Percentiles rank a stretch among this genome's conserved stretches.
Evolutionary conservation across 2,113 vertebrate genomes (phyloP).

Genomic region (Zapus hudsonius): DNA sequence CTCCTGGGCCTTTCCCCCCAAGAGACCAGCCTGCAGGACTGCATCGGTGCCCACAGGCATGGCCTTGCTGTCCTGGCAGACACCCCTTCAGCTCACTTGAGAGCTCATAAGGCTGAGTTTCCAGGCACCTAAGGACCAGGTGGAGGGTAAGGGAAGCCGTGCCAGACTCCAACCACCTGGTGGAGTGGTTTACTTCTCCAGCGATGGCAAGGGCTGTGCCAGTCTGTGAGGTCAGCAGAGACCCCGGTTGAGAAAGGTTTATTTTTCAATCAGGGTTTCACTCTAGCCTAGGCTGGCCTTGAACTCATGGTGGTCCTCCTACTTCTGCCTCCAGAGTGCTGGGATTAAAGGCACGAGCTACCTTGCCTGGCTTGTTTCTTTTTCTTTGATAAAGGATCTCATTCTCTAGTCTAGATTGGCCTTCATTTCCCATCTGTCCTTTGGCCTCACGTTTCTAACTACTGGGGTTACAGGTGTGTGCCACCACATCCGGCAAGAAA

Average conservation of each 20-base stretch:
- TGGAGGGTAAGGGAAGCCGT: not conserved
- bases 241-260: not conserved
- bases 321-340: too few relatives aligned
- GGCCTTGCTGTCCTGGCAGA: not conserved
- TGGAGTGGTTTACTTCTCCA: not conserved
- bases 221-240: too few relatives aligned
- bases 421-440: not conserved
- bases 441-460: not conserved
- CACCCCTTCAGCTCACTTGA: not conserved
- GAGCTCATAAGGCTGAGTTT: not conserved
- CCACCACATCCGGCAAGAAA: not conserved
- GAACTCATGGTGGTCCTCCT: too few relatives aligned
- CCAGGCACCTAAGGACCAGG: not conserved
- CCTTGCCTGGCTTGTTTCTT: too few relatives aligned
- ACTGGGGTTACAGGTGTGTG: not conserved
- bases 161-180: not conserved
- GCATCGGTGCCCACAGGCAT: not conserved
- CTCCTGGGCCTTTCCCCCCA: too few relatives aligned
- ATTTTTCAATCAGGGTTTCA: too few relatives aligned
- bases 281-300: too few relatives aligned
- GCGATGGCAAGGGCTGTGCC: rapidly evolving
- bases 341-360: too few relatives aligned
- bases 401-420: not conserved
- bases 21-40: not conserved
- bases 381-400: too few relatives aligned